Percentiles rank a stretch among this genome's conserved stretches.
Evolutionary conservation across 2,888 invertebrate genomes (phyloP).

Genomic region (Torymus aiolomorphi): DNA sequence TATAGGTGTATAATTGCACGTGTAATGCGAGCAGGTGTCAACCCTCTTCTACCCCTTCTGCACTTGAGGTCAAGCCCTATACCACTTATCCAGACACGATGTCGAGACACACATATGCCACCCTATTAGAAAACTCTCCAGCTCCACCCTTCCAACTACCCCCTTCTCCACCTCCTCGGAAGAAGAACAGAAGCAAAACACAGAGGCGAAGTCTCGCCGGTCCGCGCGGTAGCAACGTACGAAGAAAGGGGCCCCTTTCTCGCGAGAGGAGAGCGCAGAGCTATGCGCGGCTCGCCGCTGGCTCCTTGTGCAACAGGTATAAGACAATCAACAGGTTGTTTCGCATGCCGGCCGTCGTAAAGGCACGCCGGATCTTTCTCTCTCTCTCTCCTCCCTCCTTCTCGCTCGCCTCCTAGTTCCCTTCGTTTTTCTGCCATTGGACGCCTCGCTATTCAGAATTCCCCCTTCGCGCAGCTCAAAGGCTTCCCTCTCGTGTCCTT

Average conservation of each 20-base stretch:
- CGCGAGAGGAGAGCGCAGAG: too few relatives aligned
- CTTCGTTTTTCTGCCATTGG: conserved; percentile 53
- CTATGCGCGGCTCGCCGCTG: conserved; percentile 4
- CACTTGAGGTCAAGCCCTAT: too few relatives aligned
- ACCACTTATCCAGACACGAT: too few relatives aligned
- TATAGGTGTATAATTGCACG: too few relatives aligned
- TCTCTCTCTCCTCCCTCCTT: conserved; percentile 20
- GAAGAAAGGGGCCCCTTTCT: too few relatives aligned
- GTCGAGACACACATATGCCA: too few relatives aligned
- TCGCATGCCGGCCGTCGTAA: conserved; percentile 69
- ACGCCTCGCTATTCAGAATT: conserved; percentile 54
- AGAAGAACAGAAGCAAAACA: conserved; percentile 41
- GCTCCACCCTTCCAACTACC: too few relatives aligned
- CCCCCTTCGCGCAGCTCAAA: conserved; percentile 39
- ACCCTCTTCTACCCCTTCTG: too few relatives aligned
- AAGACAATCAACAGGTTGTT: conserved; percentile 73
- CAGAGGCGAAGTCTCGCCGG: neutral
- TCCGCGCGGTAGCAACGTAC: neutral
- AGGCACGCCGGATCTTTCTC: conserved; percentile 55
- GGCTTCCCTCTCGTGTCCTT: conserved; percentile 34
- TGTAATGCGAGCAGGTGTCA: too few relatives aligned
- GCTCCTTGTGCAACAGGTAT: conserved; percentile 67
- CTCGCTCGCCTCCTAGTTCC: conserved; percentile 24
- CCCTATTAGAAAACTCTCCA: too few relatives aligned
- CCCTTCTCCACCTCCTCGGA: neutral